These are phyloP conservation scores for Notechis scutatus DNA, from an alignment of 2,113 vertebrate genomes.

Conservation along the genomic window DNA sequence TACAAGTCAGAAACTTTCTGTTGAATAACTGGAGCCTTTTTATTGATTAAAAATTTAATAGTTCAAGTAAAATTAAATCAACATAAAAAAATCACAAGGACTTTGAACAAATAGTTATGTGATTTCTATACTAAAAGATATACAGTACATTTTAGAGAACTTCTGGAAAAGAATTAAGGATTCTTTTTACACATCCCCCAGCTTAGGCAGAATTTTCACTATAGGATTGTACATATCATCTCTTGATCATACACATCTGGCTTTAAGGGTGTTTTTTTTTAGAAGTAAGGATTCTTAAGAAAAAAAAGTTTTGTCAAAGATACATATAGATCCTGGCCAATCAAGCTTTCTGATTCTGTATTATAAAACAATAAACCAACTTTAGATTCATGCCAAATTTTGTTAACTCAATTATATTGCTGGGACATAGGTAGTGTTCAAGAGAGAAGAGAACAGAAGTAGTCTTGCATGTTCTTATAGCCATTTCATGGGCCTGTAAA, in stretches of 20 bases:
- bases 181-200: neutral
- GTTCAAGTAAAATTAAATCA: neutral
- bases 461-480: neutral
- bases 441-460: neutral
- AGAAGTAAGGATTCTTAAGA: too few species aligned
- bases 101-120: neutral
- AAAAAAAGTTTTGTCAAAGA: neutral
- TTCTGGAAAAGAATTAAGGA: neutral
- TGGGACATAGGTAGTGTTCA: neutral
- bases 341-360: neutral
- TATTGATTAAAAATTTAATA: neutral
- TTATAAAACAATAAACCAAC: neutral
- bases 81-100: neutral
- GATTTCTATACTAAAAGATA: neutral
- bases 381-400: neutral
- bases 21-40: neutral
- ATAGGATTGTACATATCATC: neutral
- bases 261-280: neutral
- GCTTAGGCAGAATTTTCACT: neutral
- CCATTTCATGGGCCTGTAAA: neutral
- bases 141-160: neutral
- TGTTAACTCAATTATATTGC: neutral
- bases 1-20: neutral
- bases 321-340: neutral
- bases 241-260: neutral